Conservation (phyloP, 2,113 vertebrate species). For the Gadus chalcogrammus region DNA sequence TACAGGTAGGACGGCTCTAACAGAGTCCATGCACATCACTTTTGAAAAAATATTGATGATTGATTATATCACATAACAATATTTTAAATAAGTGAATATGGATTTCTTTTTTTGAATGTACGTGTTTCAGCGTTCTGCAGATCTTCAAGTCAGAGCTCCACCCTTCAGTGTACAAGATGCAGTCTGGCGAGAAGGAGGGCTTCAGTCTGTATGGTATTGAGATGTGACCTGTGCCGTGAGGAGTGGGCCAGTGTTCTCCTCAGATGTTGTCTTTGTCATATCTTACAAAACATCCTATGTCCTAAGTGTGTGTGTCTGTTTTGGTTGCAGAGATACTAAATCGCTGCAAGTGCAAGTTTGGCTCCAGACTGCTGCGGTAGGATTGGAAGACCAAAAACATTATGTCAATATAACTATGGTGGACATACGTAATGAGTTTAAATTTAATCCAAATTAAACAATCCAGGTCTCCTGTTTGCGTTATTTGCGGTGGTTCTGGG, state of each 20-base stretch:
- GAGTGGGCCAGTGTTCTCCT: not conserved
- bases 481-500: too few relatives aligned
- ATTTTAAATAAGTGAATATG: not conserved
- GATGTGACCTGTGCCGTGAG: not conserved
- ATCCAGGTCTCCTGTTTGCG: too few relatives aligned
- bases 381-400: conserved; percentile 5
- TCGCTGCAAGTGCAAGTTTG: conserved; percentile 71
- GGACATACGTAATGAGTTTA: too few relatives aligned
- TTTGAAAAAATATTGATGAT: not conserved
- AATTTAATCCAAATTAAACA: too few relatives aligned
- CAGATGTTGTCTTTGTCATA: not conserved
- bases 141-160: conserved; percentile 97
- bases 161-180: conserved; percentile 92
- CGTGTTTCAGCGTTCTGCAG: conserved; percentile 82
- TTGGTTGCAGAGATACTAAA: conserved; percentile 67
- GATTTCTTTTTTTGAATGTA: conserved; percentile 5
- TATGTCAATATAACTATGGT: not conserved
- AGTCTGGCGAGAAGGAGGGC: conserved; percentile 91
- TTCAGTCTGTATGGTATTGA: conserved; percentile 88
- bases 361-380: conserved; percentile 71
- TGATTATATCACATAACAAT: too few relatives aligned
- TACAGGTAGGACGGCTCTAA: conserved; percentile 72
- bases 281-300: not conserved
- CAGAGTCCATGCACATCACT: not conserved
- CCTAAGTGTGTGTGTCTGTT: not conserved